phyloP scores from a whole-genome alignment of 2,797 vertebrate species.

The Nannoperca obscura region DNA sequence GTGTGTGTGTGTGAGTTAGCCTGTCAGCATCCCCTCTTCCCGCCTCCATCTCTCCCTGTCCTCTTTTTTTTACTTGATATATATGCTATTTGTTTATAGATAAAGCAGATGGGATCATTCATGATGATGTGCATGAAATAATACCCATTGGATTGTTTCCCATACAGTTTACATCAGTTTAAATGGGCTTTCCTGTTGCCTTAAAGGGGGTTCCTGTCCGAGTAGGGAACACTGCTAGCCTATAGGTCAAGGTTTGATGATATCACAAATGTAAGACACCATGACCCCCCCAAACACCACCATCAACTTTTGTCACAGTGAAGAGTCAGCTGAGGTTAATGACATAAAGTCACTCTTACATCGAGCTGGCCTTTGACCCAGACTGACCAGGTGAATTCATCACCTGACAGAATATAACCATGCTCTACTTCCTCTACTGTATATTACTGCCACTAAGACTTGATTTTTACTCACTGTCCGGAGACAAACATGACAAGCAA shows the following conservation, averaged over 20 bases:
- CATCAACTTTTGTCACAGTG: neutral
- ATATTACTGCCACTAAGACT: neutral
- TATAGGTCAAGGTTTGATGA: constrained; percentile 8
- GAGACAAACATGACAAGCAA: neutral
- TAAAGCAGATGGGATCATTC: constrained; percentile 60
- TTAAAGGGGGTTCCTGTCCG: constrained; percentile 15
- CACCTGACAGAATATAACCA: neutral
- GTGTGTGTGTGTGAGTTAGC: constrained; percentile 17
- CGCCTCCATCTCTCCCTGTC: constrained; percentile 16
- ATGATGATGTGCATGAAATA: constrained; percentile 29
- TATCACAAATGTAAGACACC: constrained; percentile 6
- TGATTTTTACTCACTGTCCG: neutral
- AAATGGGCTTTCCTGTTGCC: constrained; percentile 38
- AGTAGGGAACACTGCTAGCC: neutral
- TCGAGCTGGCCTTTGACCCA: constrained; percentile 19
- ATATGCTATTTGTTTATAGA: constrained; percentile 43
- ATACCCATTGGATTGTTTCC: constrained; percentile 29
- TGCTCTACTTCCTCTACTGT: neutral
- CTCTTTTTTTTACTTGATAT: constrained; percentile 33
- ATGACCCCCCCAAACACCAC: neutral
- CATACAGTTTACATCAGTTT: constrained; percentile 30
- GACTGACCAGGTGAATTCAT: neutral
- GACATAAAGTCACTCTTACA: neutral
- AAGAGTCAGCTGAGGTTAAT: constrained; percentile 11
- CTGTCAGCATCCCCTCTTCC: constrained; percentile 44